Conservation (phyloP, 64 coral and sea anemone genomes). For the Dendrophyllia cribrosa region DNA sequence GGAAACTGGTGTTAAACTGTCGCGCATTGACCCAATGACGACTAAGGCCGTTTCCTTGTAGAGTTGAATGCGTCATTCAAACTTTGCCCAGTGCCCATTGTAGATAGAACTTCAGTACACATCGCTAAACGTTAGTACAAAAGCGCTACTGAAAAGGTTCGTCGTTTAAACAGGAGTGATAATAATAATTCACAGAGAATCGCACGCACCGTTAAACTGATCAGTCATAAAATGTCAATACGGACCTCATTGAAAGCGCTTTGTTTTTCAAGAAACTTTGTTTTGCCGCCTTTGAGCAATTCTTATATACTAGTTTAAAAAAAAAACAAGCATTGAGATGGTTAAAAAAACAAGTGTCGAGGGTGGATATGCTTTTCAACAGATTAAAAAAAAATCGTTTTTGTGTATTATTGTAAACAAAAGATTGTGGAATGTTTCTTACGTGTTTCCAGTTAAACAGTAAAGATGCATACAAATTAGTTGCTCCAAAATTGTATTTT, state of each 20-base stretch:
- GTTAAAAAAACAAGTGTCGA: conserved; percentile 43
- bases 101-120: too few relatives aligned
- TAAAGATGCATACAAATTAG: neutral
- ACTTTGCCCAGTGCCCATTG: neutral
- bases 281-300: conserved; percentile 20
- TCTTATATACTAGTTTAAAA: conserved; percentile 6
- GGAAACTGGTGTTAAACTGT: neutral
- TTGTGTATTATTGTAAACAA: conserved; percentile 15
- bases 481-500: neutral
- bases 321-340: conserved; percentile 17
- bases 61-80: neutral
- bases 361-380: conserved; percentile 50
- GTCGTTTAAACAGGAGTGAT: neutral
- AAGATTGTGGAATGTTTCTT: conserved; percentile 13
- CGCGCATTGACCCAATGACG: too few relatives aligned
- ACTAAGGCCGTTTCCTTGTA: too few relatives aligned
- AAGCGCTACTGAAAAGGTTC: neutral
- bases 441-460: conserved; percentile 36
- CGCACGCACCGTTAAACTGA: neutral
- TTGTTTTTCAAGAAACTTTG: conserved; percentile 9
- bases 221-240: conserved; percentile 17
- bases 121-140: neutral
- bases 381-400: conserved; percentile 7
- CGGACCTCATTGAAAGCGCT: conserved; percentile 15
- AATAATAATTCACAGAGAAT: conserved; percentile 14